Percentiles rank a stretch among this genome's conserved stretches.
Evolutionary conservation across 2,888 invertebrate genomes (phyloP).

Genomic region (Cerastis leucographa): DNA sequence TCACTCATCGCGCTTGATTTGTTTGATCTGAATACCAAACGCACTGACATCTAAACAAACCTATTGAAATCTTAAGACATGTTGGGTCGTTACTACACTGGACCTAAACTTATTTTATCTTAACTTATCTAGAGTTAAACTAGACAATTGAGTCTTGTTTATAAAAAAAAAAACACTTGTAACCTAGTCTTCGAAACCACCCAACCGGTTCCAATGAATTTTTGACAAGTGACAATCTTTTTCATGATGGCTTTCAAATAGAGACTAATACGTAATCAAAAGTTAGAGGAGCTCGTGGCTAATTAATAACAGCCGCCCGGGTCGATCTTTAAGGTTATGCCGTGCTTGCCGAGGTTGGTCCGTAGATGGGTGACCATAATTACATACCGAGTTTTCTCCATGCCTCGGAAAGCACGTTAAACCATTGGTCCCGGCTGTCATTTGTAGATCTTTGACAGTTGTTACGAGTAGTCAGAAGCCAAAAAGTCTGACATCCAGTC

Average conservation of each 20-base stretch:
- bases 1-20: slow-evolving; percentile 16
- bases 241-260: background rate
- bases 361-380: too few species aligned
- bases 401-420: too few species aligned
- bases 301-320: too few species aligned
- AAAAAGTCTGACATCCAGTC: too few species aligned
- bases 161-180: background rate
- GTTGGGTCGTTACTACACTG: background rate
- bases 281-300: too few species aligned
- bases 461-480: too few species aligned
- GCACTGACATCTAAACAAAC: background rate
- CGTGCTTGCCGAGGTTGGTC: too few species aligned
- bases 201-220: too few species aligned
- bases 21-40: background rate
- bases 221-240: background rate
- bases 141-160: background rate
- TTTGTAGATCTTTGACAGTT: too few species aligned
- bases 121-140: background rate
- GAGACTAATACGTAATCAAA: background rate
- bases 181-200: background rate
- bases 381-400: too few species aligned
- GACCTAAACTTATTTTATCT: background rate
- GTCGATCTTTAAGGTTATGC: too few species aligned
- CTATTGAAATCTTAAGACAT: background rate
- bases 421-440: too few species aligned